Evolutionary conservation across 2,888 invertebrate species (phyloP).

Genomic region (Rhabditophanes sp.): DNA sequence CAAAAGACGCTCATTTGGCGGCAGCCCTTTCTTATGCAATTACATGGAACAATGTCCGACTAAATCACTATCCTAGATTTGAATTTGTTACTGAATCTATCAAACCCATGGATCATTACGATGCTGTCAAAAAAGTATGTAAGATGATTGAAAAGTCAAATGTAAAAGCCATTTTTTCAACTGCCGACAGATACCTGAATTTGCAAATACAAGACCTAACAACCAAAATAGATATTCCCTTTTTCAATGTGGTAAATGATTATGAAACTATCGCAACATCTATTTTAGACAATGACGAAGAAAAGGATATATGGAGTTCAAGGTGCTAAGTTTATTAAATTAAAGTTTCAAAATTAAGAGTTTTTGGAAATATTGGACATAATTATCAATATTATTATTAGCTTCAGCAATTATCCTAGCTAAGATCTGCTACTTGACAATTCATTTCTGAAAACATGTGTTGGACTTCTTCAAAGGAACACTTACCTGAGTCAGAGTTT

Average conservation of each 20-base stretch:
- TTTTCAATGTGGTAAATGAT: constrained; percentile 31
- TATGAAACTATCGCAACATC: too few species aligned
- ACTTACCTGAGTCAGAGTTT: too few species aligned
- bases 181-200: constrained; percentile 28
- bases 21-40: constrained; percentile 31
- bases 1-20: constrained; percentile 36
- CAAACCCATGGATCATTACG: constrained; percentile 32
- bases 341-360: too few species aligned
- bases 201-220: constrained; percentile 29
- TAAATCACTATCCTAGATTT: constrained; percentile 13
- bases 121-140: constrained; percentile 35
- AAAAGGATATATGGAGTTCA: too few species aligned
- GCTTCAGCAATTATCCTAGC: too few species aligned
- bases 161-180: constrained; percentile 30
- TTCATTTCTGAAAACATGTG: too few species aligned
- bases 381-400: too few species aligned
- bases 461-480: too few species aligned
- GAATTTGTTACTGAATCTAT: constrained; percentile 26
- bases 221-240: constrained; percentile 20
- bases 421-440: too few species aligned
- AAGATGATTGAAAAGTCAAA: constrained; percentile 29
- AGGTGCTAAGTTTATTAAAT: too few species aligned
- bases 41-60: constrained; percentile 35
- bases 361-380: too few species aligned
- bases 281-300: too few species aligned